phyloP scores from a whole-genome alignment of 2,888 invertebrate species.

The Nemotelus nigrinus region DNA sequence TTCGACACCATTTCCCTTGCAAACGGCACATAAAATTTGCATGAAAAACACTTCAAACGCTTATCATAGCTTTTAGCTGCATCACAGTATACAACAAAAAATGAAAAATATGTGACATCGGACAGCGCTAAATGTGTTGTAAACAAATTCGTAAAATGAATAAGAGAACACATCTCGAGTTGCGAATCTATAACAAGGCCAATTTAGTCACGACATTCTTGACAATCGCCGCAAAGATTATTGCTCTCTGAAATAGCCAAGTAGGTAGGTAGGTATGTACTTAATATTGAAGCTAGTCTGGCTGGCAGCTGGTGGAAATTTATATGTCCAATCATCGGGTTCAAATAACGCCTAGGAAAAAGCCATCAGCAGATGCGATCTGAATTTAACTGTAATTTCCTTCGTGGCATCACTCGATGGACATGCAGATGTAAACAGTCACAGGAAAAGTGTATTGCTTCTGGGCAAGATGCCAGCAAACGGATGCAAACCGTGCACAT shows the following conservation, averaged over 20 bases:
- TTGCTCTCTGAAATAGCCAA: not conserved
- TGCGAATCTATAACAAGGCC: slow-evolving; percentile 22
- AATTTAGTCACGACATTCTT: slow-evolving; percentile 23
- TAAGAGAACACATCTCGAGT: not conserved
- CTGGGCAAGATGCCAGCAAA: not conserved
- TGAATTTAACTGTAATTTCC: slow-evolving; percentile 35
- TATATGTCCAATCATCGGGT: not conserved
- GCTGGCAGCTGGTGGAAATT: slow-evolving; percentile 14
- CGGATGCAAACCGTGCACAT: slow-evolving; percentile 9
- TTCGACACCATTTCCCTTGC: too few species aligned
- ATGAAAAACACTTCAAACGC: too few species aligned
- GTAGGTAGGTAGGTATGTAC: too few species aligned
- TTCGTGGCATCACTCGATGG: slow-evolving; percentile 22
- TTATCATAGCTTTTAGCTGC: too few species aligned
- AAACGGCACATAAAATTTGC: too few species aligned
- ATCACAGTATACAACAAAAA: not conserved
- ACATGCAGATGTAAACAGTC: slow-evolving; percentile 26
- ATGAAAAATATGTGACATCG: not conserved
- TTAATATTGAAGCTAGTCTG: not conserved
- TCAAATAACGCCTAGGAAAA: slow-evolving; percentile 21
- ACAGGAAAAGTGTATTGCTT: not conserved
- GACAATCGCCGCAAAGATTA: slow-evolving; percentile 5
- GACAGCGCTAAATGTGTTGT: slow-evolving; percentile 7
- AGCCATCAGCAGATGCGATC: slow-evolving; percentile 2
- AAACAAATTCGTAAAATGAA: slow-evolving; percentile 25